A percentile compares a stretch with the other conserved stretches of the same genome.
Evolutionary conservation across 2,888 invertebrate genomes (phyloP).

Genomic region (Tinea semifulvella): DNA sequence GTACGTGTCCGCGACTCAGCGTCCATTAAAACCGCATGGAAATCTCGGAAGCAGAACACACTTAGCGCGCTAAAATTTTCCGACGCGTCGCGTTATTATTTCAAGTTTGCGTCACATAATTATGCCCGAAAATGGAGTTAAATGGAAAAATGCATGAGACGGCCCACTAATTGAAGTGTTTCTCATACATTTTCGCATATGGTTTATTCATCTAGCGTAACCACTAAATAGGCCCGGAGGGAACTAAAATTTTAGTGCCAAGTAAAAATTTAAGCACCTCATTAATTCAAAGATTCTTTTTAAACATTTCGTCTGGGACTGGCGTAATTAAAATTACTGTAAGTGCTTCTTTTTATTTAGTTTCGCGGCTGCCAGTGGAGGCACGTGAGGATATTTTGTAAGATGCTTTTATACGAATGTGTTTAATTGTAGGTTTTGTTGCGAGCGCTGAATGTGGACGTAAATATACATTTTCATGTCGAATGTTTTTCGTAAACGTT

Average conservation of each 20-base stretch:
- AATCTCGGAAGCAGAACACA: too few relatives aligned
- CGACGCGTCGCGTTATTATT: neutral
- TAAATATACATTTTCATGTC: neutral
- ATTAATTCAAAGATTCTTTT: slow-evolving; percentile 36
- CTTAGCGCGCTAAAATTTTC: too few relatives aligned
- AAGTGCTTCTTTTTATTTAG: slow-evolving; percentile 16
- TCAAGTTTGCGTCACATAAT: neutral
- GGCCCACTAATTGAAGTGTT: slow-evolving; percentile 4
- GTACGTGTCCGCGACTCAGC: too few relatives aligned
- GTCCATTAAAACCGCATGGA: too few relatives aligned
- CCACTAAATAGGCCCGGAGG: slow-evolving; percentile 22
- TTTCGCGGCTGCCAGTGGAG: neutral
- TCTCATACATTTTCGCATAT: neutral
- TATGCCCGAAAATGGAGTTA: neutral
- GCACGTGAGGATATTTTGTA: neutral
- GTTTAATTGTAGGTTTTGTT: neutral
- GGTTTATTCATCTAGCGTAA: slow-evolving; percentile 21
- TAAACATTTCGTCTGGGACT: slow-evolving; percentile 27
- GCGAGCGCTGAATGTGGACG: too few relatives aligned
- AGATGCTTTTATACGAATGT: neutral
- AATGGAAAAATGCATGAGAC: neutral
- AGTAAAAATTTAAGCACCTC: slow-evolving; percentile 32
- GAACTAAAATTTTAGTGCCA: slow-evolving; percentile 27
- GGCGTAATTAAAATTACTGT: slow-evolving; percentile 33
- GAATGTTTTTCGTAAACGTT: too few relatives aligned